Conservation (phyloP, 2,888 invertebrate genomes). For the Spodoptera littoralis region DNA sequence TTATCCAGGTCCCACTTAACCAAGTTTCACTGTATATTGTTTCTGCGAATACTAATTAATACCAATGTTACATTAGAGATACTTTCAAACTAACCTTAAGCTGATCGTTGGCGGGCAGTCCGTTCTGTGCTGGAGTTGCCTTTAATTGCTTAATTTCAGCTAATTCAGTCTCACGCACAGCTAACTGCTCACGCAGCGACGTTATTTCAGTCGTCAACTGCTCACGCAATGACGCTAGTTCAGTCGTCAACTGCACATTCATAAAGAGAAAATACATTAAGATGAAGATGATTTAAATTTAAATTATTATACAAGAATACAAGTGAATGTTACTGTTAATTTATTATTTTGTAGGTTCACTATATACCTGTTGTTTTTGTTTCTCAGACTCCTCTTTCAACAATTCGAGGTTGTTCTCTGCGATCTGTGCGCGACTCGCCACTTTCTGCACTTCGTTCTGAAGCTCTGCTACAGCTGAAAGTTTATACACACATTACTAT, state of each 20-base stretch:
- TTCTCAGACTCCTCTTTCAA: conserved; percentile 87
- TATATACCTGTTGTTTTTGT: conserved; percentile 77
- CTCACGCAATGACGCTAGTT: conserved; percentile 70
- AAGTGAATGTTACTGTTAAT: background rate
- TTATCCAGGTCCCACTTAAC: too few relatives aligned
- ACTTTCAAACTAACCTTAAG: conserved; percentile 67
- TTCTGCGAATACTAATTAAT: background rate
- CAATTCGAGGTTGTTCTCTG: conserved; percentile 77
- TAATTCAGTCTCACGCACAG: conserved; percentile 73
- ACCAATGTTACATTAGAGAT: background rate
- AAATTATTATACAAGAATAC: too few relatives aligned
- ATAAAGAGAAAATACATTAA: background rate
- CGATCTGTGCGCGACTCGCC: conserved; percentile 74
- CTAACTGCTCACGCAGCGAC: conserved; percentile 70
- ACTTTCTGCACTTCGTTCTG: conserved; percentile 85
- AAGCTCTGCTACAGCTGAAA: conserved; percentile 78
- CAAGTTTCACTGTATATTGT: too few relatives aligned
- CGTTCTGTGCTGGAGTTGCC: conserved; percentile 79
- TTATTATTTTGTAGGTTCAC: background rate
- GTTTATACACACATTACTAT: background rate
- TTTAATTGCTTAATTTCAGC: conserved; percentile 77
- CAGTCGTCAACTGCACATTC: conserved; percentile 66
- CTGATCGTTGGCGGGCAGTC: conserved; percentile 73
- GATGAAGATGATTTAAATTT: too few relatives aligned
- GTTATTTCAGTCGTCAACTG: conserved; percentile 73